phyloP scores from a whole-genome alignment of 2,797 vertebrate species.

The Hemibagrus guttatus region DNA sequence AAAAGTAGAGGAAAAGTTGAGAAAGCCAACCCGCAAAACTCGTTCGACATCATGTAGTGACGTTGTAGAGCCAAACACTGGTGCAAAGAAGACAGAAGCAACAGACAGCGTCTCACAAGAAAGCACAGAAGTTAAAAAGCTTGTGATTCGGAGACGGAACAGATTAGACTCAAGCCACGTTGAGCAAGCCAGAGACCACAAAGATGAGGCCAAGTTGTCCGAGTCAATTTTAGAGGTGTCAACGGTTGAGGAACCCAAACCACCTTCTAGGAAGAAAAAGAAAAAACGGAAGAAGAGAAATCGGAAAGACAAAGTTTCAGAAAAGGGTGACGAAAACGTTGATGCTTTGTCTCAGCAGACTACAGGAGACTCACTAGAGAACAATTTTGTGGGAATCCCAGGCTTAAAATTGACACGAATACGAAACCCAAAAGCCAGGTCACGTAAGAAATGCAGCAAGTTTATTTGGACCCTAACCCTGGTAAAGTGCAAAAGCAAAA shows the following conservation, averaged over 20 bases:
- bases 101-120: constrained; percentile 59
- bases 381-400: constrained; percentile 65
- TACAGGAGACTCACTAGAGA: constrained; percentile 57
- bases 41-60: constrained; percentile 57
- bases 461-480: constrained; percentile 78
- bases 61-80: constrained; percentile 62
- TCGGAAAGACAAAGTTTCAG: constrained; percentile 66
- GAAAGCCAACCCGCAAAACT: constrained; percentile 55
- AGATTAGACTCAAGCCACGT: constrained; percentile 59
- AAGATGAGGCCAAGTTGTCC: constrained; percentile 48
- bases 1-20: constrained; percentile 63
- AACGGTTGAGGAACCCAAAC: constrained; percentile 58
- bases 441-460: constrained; percentile 73
- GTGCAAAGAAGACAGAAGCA: constrained; percentile 61
- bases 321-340: constrained; percentile 48
- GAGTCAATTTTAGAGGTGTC: constrained; percentile 66
- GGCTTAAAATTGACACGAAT: constrained; percentile 74
- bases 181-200: constrained; percentile 60
- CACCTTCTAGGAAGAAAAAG: constrained; percentile 58
- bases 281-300: constrained; percentile 73
- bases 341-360: constrained; percentile 47
- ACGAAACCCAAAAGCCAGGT: constrained; percentile 73
- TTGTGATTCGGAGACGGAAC: constrained; percentile 66
- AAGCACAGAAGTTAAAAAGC: constrained; percentile 61
- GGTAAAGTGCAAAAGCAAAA: constrained; percentile 67